Evolutionary conservation across 2,888 invertebrate genomes (phyloP).

Genomic region (Agonopterix heracliana): DNA sequence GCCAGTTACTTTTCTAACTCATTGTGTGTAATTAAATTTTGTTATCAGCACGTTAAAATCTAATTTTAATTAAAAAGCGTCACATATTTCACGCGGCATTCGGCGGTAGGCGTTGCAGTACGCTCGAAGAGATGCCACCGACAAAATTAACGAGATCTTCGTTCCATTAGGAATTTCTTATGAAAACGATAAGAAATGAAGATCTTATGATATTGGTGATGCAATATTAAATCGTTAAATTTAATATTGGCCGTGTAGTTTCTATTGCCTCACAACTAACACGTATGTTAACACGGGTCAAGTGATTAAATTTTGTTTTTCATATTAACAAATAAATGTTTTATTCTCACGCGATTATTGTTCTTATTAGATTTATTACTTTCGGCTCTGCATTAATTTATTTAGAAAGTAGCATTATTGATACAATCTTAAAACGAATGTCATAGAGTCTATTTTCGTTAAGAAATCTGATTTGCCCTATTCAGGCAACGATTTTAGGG

Average conservation of each 20-base stretch:
- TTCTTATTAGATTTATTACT: slow-evolving; percentile 49
- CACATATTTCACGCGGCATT: slow-evolving; percentile 72
- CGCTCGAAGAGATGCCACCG: slow-evolving; percentile 37
- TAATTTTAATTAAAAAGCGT: slow-evolving; percentile 74
- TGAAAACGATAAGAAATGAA: slow-evolving; percentile 25
- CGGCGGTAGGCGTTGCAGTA: slow-evolving; percentile 66
- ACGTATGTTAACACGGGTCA: slow-evolving; percentile 57
- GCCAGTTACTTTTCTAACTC: slow-evolving; percentile 45
- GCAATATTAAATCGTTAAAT: slow-evolving; percentile 73
- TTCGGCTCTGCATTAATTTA: slow-evolving; percentile 41
- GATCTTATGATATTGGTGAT: slow-evolving; percentile 47
- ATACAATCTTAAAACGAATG: too few relatives aligned
- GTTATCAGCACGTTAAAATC: slow-evolving; percentile 65
- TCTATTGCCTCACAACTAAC: slow-evolving; percentile 69
- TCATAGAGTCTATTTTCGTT: too few relatives aligned
- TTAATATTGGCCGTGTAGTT: slow-evolving; percentile 69
- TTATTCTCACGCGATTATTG: slow-evolving; percentile 67
- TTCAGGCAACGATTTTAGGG: too few relatives aligned
- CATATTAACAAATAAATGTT: slow-evolving; percentile 57
- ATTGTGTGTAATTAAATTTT: slow-evolving; percentile 60
- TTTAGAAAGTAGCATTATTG: slow-evolving; percentile 28
- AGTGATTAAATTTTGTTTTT: slow-evolving; percentile 55
- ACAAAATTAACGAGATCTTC: slow-evolving; percentile 43
- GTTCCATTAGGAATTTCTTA: slow-evolving; percentile 26
- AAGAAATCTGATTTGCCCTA: too few relatives aligned